Percentiles rank a stretch among this genome's conserved stretches.
Conservation (phyloP, 2,888 invertebrate species). For the Subacronicta megacephala region DNA sequence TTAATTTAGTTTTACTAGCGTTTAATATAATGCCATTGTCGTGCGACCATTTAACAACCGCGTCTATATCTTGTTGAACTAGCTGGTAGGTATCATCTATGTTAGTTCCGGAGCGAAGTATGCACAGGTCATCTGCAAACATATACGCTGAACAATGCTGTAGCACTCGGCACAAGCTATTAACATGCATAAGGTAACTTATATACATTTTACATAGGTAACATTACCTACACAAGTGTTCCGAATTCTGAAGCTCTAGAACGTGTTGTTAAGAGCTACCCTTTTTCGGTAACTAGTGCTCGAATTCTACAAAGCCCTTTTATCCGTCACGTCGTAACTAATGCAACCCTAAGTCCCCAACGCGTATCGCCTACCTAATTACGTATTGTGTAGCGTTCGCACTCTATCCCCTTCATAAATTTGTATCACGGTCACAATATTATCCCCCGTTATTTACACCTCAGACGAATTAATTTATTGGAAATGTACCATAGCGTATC, state of each 20-base stretch:
- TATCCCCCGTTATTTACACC: conserved; percentile 43
- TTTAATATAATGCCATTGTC: no score
- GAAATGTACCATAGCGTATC: conserved; percentile 13
- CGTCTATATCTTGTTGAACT: no score
- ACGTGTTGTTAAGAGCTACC: background rate
- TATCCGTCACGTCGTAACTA: conserved; percentile 20
- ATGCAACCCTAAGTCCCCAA: conserved; percentile 60
- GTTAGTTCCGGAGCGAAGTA: no score
- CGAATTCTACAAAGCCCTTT: conserved; percentile 12
- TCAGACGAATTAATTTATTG: conserved; percentile 44
- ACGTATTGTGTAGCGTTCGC: conserved; percentile 52
- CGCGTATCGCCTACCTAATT: conserved; percentile 57
- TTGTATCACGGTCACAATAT: conserved; percentile 59
- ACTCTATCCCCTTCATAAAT: conserved; percentile 55
- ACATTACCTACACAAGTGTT: background rate
- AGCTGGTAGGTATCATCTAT: no score
- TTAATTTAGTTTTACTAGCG: no score
- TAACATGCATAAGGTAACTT: no score
- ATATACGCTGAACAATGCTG: no score
- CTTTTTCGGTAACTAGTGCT: conserved; percentile 2
- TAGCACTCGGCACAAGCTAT: no score
- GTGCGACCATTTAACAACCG: no score
- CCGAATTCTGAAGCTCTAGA: background rate
- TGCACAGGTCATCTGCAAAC: no score
- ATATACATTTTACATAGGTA: background rate